Percentiles rank a stretch among this genome's conserved stretches.
phyloP scores from a whole-genome alignment of 2,797 vertebrate species.

The Acanthornis magna region DNA sequence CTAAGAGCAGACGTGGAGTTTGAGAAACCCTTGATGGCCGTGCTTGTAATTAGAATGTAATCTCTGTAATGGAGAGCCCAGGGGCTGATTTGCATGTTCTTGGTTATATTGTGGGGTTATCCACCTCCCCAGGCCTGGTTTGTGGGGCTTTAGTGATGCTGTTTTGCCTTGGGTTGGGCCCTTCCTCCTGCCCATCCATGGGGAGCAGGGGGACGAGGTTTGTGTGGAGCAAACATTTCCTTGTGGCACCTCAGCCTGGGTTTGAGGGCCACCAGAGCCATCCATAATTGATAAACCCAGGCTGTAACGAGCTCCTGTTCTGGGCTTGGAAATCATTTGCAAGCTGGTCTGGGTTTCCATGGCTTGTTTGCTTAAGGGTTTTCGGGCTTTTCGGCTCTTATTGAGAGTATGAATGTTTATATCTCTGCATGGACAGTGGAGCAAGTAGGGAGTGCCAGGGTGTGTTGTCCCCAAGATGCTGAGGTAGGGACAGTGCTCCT shows the following conservation, averaged over 20 bases:
- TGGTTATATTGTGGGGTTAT: background rate
- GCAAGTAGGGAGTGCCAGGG: background rate
- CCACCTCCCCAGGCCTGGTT: background rate
- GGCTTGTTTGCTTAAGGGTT: background rate
- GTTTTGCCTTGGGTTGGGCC: background rate
- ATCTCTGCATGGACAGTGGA: background rate
- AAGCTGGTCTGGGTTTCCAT: background rate
- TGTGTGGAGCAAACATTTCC: background rate
- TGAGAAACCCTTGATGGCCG: constrained; percentile 63
- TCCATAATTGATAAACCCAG: background rate
- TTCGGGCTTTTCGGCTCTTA: background rate
- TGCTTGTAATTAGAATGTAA: constrained; percentile 72
- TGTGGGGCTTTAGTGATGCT: background rate
- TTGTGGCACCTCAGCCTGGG: background rate
- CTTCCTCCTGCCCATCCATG: background rate
- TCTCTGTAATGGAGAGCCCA: constrained; percentile 67
- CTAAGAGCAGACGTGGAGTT: constrained; percentile 56
- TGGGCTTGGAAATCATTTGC: background rate
- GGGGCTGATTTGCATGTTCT: constrained; percentile 51
- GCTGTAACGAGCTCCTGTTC: background rate
- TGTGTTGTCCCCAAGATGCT: background rate
- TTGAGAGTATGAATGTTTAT: background rate
- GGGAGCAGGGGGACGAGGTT: background rate
- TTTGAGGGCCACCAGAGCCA: background rate
- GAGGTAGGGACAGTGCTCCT: rapidly evolving